Evolutionary conservation across 2,888 invertebrate species (phyloP).

Genomic region (Cephus pygmeus): DNA sequence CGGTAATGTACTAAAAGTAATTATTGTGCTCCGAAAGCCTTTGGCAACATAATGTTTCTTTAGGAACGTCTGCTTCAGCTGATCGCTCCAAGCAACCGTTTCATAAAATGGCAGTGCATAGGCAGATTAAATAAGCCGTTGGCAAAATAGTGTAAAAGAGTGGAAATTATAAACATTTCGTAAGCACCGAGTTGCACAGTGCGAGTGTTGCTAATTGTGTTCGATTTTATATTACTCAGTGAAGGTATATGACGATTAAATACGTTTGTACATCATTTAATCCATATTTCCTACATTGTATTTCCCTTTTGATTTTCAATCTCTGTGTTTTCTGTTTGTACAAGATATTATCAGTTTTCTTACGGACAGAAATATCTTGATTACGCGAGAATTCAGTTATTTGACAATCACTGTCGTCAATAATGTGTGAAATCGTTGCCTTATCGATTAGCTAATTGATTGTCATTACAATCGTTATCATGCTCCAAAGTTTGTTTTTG

Average conservation of each 20-base stretch:
- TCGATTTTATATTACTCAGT: neutral
- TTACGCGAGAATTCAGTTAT: neutral
- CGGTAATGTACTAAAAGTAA: neutral
- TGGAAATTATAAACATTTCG: neutral
- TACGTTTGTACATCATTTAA: neutral
- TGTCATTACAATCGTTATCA: neutral
- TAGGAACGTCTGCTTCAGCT: slow-evolving; percentile 38
- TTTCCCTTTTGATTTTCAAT: neutral
- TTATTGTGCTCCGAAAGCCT: neutral
- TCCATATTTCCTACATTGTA: neutral
- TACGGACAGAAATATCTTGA: neutral
- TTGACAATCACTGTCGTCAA: neutral
- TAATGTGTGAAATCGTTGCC: neutral
- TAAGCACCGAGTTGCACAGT: neutral
- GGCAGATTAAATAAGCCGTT: neutral
- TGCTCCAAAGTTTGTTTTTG: neutral
- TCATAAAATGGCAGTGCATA: slow-evolving; percentile 48
- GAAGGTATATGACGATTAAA: neutral
- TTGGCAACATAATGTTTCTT: slow-evolving; percentile 15
- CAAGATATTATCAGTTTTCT: neutral
- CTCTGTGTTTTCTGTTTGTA: neutral
- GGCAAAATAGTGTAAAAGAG: neutral
- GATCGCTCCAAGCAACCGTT: slow-evolving; percentile 36
- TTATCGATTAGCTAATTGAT: neutral
- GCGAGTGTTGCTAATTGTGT: neutral